Base-by-base conservation (phyloP, 2,797 vertebrate species). In the Mus spretus region DNA sequence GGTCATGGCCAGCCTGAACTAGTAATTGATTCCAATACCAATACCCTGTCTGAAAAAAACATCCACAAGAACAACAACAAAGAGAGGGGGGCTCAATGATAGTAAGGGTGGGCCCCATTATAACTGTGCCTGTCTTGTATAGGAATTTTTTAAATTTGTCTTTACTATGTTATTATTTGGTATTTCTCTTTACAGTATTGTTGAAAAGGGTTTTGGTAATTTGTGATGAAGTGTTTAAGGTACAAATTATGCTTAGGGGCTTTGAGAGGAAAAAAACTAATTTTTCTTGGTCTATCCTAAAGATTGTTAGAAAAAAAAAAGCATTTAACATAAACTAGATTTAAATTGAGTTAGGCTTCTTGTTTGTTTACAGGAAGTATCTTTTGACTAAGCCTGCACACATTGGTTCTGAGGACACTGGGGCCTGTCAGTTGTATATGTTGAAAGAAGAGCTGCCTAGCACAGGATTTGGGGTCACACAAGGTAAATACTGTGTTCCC, bases 321-420 rank as follows among this genome's bases (percentile, higher is more conserved):
- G 26, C 34, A 57, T 81, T 83, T 92, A 44, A 86, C 17, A 22
- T 37, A 81, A 90, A 10, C 61, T 61, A 72, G 47, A 86, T n/a
- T 70, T 70, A 53, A 86, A 86, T 70, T 74, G 20, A 88, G 12
- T 20, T 40, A 40, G 70, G 37, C 93, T 19, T 88, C 92, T 87
- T 75, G 6, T 87, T 96, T 93, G 79, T 98, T 98, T 83, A 80
- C 96, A 99, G 99, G 97, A 99, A 99, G 98, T 99, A 99, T 98
- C 98, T 99, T 97, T 98, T 99, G 98, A 99, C 99, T 65, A 99
- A 99, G 97, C 99, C 98, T 86, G 98, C 99, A 97, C 99, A 99
- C 94, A 99, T 99, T 97, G 98, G 98, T 50, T 98, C 99, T 78
- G 99, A 99, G 88, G 99, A 99, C 85, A 98, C 98, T 31, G 99